These are phyloP conservation scores for Urosaurus nigricauda DNA, from an alignment of 2,797 vertebrate species.

Conservation along the genomic window DNA sequence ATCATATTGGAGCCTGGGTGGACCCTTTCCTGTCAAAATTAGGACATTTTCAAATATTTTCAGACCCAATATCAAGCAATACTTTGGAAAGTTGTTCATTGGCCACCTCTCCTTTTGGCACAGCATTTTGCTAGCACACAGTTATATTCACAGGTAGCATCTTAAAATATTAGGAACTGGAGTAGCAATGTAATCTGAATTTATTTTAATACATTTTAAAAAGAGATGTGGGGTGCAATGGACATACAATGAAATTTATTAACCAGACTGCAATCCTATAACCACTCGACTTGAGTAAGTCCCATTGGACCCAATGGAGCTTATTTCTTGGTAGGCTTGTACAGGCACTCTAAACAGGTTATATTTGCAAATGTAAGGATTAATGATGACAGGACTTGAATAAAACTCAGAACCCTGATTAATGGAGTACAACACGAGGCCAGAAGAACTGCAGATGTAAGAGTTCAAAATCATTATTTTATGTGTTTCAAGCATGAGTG, in stretches of 20 bases:
- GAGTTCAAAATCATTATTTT: constrained; percentile 34
- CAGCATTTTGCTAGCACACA: background rate
- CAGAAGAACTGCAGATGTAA: constrained; percentile 21
- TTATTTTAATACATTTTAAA: constrained; percentile 49
- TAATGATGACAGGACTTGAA: constrained; percentile 46
- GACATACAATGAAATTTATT: constrained; percentile 33
- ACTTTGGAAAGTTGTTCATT: constrained; percentile 20
- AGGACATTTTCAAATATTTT: background rate
- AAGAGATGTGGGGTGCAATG: constrained; percentile 25
- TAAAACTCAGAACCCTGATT: constrained; percentile 41
- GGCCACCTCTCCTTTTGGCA: background rate
- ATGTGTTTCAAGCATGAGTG: background rate
- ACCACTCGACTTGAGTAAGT: background rate
- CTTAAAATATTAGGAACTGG: background rate
- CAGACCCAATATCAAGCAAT: background rate
- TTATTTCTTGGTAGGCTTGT: background rate
- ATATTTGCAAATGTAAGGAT: constrained; percentile 50
- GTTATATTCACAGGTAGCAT: constrained; percentile 11
- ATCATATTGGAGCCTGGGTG: background rate
- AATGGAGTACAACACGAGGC: constrained; percentile 39
- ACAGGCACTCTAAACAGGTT: constrained; percentile 41
- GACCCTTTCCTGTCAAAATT: background rate
- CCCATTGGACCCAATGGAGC: background rate
- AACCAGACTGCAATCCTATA: constrained; percentile 24
- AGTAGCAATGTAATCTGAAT: constrained; percentile 37